Conservation (phyloP, 2,113 vertebrate genomes). For the Macrotus californicus region DNA sequence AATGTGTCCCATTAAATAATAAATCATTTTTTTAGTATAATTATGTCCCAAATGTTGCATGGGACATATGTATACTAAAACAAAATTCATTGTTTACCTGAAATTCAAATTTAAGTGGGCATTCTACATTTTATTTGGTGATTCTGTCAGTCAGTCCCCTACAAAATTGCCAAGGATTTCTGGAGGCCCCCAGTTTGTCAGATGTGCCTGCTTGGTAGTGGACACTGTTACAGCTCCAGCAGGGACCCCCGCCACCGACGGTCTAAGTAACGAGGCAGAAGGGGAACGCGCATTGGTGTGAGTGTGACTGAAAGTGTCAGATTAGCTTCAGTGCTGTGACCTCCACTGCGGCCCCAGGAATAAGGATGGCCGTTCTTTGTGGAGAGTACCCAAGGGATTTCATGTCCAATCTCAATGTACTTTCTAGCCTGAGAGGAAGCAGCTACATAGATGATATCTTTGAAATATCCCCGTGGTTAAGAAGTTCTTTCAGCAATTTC, state of each 20-base stretch:
- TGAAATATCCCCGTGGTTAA: neutral
- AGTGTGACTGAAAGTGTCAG: neutral
- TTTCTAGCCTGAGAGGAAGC: neutral
- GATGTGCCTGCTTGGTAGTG: neutral
- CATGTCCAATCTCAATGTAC: neutral
- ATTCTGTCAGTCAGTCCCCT: neutral
- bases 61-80: neutral
- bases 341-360: neutral
- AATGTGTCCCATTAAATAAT: neutral
- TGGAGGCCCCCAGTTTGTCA: neutral
- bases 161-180: neutral
- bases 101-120: constrained; percentile 11
- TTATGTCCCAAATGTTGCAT: neutral
- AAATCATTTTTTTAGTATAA: neutral
- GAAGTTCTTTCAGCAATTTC: constrained; percentile 10
- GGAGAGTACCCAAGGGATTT: neutral
- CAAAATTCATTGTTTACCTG: neutral
- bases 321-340: neutral
- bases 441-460: neutral
- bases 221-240: neutral
- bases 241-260: neutral
- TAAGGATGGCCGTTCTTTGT: neutral
- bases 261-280: neutral
- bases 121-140: neutral
- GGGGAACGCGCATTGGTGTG: neutral